These are phyloP conservation scores for Synergus itoensis DNA, from an alignment of 2,888 invertebrate genomes.

Conservation along the genomic window DNA sequence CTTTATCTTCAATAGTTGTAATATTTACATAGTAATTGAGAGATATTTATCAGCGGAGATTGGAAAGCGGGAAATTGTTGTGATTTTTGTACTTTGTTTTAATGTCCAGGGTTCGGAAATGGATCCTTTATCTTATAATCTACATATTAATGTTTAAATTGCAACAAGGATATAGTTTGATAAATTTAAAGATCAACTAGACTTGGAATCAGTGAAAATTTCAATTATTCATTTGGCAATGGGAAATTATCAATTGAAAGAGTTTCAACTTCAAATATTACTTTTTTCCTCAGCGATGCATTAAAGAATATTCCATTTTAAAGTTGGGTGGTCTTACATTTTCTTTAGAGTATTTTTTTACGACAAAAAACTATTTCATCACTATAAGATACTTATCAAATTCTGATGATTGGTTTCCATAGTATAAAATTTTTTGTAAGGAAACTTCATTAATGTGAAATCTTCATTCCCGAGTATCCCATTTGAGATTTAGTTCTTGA, in stretches of 20 bases:
- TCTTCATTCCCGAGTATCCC: background rate
- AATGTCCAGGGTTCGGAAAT: background rate
- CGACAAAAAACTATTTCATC: background rate
- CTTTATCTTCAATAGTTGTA: slow-evolving; percentile 11
- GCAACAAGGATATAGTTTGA: background rate
- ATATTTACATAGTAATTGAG: slow-evolving; percentile 29
- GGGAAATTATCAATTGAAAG: no score
- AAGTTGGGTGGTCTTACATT: background rate
- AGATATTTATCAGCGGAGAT: slow-evolving; percentile 6
- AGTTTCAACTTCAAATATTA: no score
- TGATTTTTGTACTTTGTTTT: background rate
- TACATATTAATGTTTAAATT: background rate
- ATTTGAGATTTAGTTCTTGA: background rate
- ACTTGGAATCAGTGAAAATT: no score
- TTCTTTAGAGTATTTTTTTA: background rate
- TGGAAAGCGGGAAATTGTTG: slow-evolving; percentile 10
- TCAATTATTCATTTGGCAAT: no score
- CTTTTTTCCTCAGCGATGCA: no score
- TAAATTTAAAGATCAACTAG: no score
- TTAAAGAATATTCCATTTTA: background rate
- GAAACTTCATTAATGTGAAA: background rate
- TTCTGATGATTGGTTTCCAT: background rate
- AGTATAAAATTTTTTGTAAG: background rate
- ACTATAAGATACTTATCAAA: background rate
- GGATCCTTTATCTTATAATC: background rate